phyloP scores from a whole-genome alignment of 2,113 vertebrate species.

The Balaeniceps rex region DNA sequence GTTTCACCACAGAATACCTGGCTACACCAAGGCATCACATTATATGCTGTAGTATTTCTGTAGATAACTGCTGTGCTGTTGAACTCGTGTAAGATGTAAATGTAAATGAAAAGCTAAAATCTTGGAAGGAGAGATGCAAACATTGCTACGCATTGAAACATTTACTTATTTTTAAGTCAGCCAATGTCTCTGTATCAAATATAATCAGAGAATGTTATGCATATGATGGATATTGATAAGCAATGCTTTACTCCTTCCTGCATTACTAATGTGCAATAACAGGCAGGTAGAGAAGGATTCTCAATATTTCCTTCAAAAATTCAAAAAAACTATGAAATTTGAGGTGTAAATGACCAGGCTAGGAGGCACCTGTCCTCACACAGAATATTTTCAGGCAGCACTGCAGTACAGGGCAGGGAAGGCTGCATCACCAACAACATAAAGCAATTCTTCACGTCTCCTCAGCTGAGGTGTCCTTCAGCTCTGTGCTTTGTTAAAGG shows the following conservation, averaged over 20 bases:
- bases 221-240: not conserved
- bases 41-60: not conserved
- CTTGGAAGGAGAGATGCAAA: not conserved
- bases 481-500: not conserved
- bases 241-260: not conserved
- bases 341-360: not conserved
- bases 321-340: not conserved
- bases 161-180: not conserved
- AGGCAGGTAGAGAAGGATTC: not conserved
- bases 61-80: not conserved
- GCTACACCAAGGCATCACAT: not conserved
- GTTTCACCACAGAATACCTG: not conserved
- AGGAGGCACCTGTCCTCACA: not conserved
- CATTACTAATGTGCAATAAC: not conserved
- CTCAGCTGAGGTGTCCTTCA: not conserved
- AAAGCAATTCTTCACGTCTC: not conserved
- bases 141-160: not conserved
- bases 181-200: not conserved
- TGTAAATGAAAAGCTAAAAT: not conserved
- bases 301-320: not conserved
- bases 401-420: rapidly evolving
- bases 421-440: not conserved
- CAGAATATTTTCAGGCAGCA: not conserved
- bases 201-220: not conserved
- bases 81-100: not conserved